Evolutionary conservation across 2,113 vertebrate genomes (phyloP).

Genomic region (Pygoscelis antarcticus): DNA sequence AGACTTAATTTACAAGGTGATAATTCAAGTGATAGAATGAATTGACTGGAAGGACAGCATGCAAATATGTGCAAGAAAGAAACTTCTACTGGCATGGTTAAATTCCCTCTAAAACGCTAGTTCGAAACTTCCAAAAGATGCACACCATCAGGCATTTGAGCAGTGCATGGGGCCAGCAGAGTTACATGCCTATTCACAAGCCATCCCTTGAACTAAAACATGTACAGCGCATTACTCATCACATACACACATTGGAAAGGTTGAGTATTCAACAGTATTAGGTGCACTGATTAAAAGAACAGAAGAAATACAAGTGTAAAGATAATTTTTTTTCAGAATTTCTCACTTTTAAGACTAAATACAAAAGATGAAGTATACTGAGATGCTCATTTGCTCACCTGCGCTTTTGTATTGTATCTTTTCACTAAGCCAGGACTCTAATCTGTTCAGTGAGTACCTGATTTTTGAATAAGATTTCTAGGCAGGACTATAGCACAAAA

Average conservation of each 20-base stretch:
- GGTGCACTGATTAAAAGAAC: not conserved
- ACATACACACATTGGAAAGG: not conserved
- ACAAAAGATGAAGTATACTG: not conserved
- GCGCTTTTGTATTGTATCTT: not conserved
- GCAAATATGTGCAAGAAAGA: not conserved
- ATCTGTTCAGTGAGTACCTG: not conserved
- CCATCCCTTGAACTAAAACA: not conserved
- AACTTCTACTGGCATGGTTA: not conserved
- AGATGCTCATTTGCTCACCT: not conserved
- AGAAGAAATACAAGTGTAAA: not conserved
- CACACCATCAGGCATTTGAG: not conserved
- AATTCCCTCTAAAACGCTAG: not conserved
- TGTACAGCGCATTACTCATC: accelerated
- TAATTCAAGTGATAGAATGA: not conserved
- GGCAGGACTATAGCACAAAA: not conserved
- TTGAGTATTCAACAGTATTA: not conserved
- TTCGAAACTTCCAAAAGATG: not conserved
- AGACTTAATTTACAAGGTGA: not conserved
- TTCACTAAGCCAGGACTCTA: not conserved
- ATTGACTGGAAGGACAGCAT: not conserved
- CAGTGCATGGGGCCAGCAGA: not conserved
- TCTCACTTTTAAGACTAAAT: not conserved
- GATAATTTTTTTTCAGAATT: not conserved
- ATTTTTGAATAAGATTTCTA: not conserved
- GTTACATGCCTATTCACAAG: not conserved